phyloP scores from a whole-genome alignment of 1,140 invertebrate species.

The Drosophila navojoa region DNA sequence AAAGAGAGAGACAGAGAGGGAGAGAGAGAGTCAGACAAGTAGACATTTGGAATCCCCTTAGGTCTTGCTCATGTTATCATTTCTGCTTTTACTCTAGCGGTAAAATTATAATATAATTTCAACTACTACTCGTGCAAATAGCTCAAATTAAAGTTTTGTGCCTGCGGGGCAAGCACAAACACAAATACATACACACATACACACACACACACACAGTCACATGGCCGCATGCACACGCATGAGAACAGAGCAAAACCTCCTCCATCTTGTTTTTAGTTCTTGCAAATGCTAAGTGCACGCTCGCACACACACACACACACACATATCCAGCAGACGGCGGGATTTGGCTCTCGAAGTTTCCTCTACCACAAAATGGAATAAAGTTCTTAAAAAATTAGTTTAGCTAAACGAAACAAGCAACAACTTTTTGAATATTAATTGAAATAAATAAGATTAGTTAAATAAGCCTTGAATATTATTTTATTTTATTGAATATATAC shows the following conservation, averaged over 20 bases:
- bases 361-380: background rate
- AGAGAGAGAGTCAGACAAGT: background rate
- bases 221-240: slow-evolving; percentile 18
- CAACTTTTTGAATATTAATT: too few relatives aligned
- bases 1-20: background rate
- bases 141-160: slow-evolving; percentile 77
- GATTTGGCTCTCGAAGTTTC: slow-evolving; percentile 3
- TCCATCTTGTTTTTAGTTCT: slow-evolving; percentile 74
- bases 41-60: slow-evolving; percentile 15
- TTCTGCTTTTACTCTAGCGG: slow-evolving; percentile 61
- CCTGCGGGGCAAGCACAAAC: slow-evolving; percentile 56
- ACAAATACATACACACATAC: background rate
- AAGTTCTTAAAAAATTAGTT: too few relatives aligned
- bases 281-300: slow-evolving; percentile 22
- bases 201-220: slow-evolving; percentile 3
- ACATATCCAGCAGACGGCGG: slow-evolving; percentile 27
- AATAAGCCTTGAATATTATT: too few relatives aligned
- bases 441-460: too few relatives aligned
- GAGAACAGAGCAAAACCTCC: slow-evolving; percentile 12
- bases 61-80: slow-evolving; percentile 54
- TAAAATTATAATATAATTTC: slow-evolving; percentile 77
- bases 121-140: slow-evolving; percentile 71
- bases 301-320: slow-evolving; percentile 9
- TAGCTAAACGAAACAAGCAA: background rate
- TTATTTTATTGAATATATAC: too few relatives aligned